Evolutionary conservation across 1,140 invertebrate genomes (phyloP).

Genomic region (Cotesia typhae): DNA sequence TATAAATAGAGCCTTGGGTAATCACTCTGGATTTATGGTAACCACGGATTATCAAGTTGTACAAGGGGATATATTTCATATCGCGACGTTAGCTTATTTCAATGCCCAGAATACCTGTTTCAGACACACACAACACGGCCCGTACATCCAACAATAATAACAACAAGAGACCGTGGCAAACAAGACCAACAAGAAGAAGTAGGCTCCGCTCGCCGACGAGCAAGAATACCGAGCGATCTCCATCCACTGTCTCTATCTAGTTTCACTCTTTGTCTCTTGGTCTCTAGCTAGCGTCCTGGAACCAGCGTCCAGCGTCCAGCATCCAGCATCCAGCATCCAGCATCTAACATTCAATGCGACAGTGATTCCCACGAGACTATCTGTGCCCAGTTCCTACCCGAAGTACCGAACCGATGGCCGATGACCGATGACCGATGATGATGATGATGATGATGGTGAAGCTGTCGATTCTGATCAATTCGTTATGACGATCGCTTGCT

Average conservation of each 20-base stretch:
- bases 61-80: conserved; percentile 66
- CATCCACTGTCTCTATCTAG: too few species aligned
- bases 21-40: conserved; percentile 68
- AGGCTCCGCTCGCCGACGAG: neutral
- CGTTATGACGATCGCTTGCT: neutral
- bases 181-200: conserved; percentile 7
- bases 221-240: neutral
- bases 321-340: too few species aligned
- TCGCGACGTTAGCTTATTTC: conserved; percentile 65
- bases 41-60: conserved; percentile 67
- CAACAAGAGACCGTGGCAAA: conserved; percentile 3
- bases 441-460: conserved; percentile 4
- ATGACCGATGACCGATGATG: conserved; percentile 36
- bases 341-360: too few species aligned
- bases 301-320: too few species aligned
- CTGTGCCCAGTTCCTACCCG: neutral
- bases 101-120: conserved; percentile 62
- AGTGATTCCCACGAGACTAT: conserved; percentile 27
- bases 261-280: too few species aligned
- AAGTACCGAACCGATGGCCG: neutral
- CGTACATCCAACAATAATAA: conserved; percentile 9
- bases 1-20: conserved; percentile 66
- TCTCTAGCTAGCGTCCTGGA: too few species aligned
- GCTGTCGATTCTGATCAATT: neutral
- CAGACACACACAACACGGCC: conserved; percentile 21